phyloP scores from a whole-genome alignment of 2,888 invertebrate species.

The Chirona hameri region DNA sequence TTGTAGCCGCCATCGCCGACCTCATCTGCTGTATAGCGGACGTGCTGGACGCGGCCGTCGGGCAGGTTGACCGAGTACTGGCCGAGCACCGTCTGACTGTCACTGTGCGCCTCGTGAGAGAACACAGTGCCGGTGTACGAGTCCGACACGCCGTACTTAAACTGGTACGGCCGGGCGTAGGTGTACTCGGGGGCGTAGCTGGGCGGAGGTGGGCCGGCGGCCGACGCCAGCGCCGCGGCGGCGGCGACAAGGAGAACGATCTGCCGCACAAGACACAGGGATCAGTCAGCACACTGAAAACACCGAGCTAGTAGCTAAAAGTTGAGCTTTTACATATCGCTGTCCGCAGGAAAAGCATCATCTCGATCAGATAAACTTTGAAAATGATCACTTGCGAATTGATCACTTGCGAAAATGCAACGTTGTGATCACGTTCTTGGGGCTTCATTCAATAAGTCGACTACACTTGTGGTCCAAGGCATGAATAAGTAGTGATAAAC shows the following conservation, averaged over 20 bases:
- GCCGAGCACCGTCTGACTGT: conserved; percentile 36
- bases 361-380: too few species aligned
- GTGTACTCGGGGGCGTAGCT: neutral
- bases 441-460: too few species aligned
- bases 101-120: conserved; percentile 35
- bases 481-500: too few species aligned
- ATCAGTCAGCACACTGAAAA: neutral
- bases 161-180: conserved; percentile 32
- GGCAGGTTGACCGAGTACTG: conserved; percentile 38
- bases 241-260: neutral
- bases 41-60: conserved; percentile 38
- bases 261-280: neutral
- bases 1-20: conserved; percentile 35
- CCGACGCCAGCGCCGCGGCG: neutral
- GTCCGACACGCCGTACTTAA: conserved; percentile 36
- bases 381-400: too few species aligned
- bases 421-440: too few species aligned
- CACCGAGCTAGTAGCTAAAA: too few species aligned
- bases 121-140: conserved; percentile 34
- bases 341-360: too few species aligned
- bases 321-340: too few species aligned
- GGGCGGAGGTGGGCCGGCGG: neutral
- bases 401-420: too few species aligned
- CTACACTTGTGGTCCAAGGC: too few species aligned
- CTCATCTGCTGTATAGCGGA: conserved; percentile 35